Conservation (phyloP, 2,888 invertebrate genomes). For the Metallyticus violacea region DNA sequence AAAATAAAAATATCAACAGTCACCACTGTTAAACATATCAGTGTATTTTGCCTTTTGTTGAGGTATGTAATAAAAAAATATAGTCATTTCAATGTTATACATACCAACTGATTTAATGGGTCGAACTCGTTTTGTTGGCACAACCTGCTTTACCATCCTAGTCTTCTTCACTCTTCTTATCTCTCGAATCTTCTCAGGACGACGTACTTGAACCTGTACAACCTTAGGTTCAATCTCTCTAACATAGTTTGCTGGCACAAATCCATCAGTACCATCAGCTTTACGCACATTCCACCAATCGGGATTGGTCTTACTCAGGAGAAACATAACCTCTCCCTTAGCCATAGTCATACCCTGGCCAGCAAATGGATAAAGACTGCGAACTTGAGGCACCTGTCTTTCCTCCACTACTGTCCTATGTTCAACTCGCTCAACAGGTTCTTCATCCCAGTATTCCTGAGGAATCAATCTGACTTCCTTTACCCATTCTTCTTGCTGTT, state of each 20-base stretch:
- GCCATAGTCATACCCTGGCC: slow-evolving; percentile 90
- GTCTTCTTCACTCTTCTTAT: slow-evolving; percentile 88
- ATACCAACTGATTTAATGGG: slow-evolving; percentile 5
- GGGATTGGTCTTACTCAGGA: slow-evolving; percentile 90
- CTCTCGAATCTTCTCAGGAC: slow-evolving; percentile 78
- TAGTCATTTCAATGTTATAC: neutral
- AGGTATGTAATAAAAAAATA: too few species aligned
- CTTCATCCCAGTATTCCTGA: slow-evolving; percentile 91
- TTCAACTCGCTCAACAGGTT: slow-evolving; percentile 80
- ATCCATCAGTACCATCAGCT: slow-evolving; percentile 88
- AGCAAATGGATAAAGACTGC: slow-evolving; percentile 75
- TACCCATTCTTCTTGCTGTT: slow-evolving; percentile 70
- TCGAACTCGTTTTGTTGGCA: slow-evolving; percentile 63
- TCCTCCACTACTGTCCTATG: slow-evolving; percentile 85
- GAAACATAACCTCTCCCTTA: slow-evolving; percentile 89
- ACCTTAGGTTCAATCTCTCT: slow-evolving; percentile 86
- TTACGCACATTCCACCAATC: slow-evolving; percentile 99
- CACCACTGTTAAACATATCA: too few species aligned
- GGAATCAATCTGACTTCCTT: slow-evolving; percentile 81
- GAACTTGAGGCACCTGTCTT: slow-evolving; percentile 79
- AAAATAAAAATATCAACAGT: too few species aligned
- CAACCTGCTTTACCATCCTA: slow-evolving; percentile 80
- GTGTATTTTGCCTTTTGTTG: too few species aligned
- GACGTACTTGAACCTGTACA: slow-evolving; percentile 71
- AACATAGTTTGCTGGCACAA: slow-evolving; percentile 97